These are phyloP conservation scores for Rachycentron canadum DNA, from an alignment of 2,797 vertebrate species.

Conservation along the genomic window DNA sequence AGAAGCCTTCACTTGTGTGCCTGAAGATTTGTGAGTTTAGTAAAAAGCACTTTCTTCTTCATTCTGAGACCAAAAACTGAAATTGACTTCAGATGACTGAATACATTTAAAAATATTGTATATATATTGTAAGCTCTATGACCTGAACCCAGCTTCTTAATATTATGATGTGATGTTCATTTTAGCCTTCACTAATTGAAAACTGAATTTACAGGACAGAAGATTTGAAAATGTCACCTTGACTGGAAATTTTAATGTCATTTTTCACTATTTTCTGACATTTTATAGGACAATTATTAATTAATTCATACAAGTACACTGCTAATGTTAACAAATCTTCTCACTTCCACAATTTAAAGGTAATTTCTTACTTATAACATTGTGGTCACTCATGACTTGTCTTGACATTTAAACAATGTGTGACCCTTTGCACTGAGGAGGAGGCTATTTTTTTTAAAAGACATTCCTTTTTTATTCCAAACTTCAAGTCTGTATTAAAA, in stretches of 20 bases:
- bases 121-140: no score
- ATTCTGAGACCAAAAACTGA: background rate
- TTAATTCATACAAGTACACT: no score
- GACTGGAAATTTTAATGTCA: no score
- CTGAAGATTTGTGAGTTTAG: background rate
- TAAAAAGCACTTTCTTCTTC: background rate
- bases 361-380: background rate
- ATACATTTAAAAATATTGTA: no score
- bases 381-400: background rate
- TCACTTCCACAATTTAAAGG: background rate
- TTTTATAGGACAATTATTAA: no score
- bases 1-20: no score
- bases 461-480: background rate
- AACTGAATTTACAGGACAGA: no score
- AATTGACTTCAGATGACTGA: background rate
- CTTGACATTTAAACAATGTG: slow-evolving; percentile 30
- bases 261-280: no score
- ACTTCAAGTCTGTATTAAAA: background rate
- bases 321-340: slow-evolving; percentile 10
- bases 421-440: background rate
- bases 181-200: no score
- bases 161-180: no score
- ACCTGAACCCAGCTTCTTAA: no score
- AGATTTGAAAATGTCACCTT: no score
- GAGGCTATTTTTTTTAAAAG: background rate